A percentile compares a stretch with the other conserved stretches of the same genome.
Evolutionary conservation across 2,113 vertebrate species (phyloP).

Genomic region (Scolopax mira): DNA sequence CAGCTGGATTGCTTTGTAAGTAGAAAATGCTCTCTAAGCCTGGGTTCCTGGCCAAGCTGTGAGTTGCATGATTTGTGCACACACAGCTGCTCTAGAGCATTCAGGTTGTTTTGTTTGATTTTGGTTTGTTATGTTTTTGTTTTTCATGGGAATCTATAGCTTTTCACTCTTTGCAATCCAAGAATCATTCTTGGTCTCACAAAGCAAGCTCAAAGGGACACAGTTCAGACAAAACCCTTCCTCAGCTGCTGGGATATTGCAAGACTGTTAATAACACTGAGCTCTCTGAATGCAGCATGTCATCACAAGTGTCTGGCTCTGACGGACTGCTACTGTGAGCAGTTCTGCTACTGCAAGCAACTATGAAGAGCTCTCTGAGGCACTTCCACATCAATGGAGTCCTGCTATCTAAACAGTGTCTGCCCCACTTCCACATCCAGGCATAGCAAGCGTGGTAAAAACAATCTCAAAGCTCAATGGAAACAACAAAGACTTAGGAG

Average conservation of each 20-base stretch:
- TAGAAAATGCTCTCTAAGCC: not conserved
- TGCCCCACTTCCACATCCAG: constrained; percentile 8
- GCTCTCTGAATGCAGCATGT: not conserved
- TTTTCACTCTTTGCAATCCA: not conserved
- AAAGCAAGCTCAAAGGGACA: not conserved
- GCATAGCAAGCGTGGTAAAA: not conserved
- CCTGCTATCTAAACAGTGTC: constrained; percentile 13
- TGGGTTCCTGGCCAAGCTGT: not conserved
- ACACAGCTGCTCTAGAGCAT: not conserved
- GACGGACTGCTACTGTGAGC: not conserved
- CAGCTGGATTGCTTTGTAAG: not conserved
- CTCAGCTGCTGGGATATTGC: not conserved
- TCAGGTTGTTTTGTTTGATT: not conserved
- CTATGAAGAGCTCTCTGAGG: not conserved
- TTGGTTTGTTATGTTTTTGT: not conserved
- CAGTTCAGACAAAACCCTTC: not conserved
- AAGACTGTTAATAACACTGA: not conserved
- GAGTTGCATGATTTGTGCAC: not conserved
- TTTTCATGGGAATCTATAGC: not conserved
- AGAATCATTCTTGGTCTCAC: not conserved
- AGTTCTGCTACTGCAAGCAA: constrained; percentile 9
- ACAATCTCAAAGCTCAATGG: not conserved
- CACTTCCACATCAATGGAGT: not conserved
- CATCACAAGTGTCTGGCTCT: not conserved
- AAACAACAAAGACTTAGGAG: not conserved